Evolutionary conservation across 2,797 vertebrate species (phyloP), one percentile per base, ranked within the genome.

Genomic region (Psittacula derbiana): DNA sequence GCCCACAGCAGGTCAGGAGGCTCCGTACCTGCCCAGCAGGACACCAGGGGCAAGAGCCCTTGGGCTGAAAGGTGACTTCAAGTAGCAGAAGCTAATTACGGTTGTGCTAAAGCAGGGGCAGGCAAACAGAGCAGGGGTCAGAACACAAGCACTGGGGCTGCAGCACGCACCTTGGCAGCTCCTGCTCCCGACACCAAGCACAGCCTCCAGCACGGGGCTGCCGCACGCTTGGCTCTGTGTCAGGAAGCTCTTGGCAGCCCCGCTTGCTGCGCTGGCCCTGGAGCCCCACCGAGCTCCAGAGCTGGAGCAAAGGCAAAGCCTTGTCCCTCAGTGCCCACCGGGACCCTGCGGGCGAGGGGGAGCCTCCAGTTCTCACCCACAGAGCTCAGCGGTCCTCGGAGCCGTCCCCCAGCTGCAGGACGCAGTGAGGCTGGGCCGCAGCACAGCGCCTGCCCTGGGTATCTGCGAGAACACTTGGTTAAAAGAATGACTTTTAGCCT

Each of bases 251-350:
- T 7, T 11, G 70, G 82, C 69, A 69, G 43, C 43, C 12, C 49
- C 1, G 0, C 2, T 3, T 6, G 31, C 67, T 8, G 31, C 6
- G 4, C 69, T 40, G 75, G 55, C 44, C 25, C 0, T 0, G 1
- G 43, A 40, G 33, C 40, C 49, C 31, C 46, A 5, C 6, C 2
- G 4, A 6, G 4, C 10, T 4, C 58, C 9, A 8, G 33, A 6
- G 80, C 46, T 7, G 49, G 41, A 61, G 87, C 43, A 21, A 24
- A 55, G 57, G 58, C 71, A 38, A 38, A 4, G 15, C 58, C 50
- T 31, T 0, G 21, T 5, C 43, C 64, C 7, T 44, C 50, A 65
- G 50, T 5, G 1, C 64, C 31, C 0, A 6, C 44, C 1, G 44
- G 41, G 58, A 27, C 30, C 36, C 41, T 3, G 3, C 49, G 47